Percentiles rank a stretch among this genome's conserved stretches.
Conservation (phyloP, 2,888 invertebrate species). For the Sericinus montela region DNA sequence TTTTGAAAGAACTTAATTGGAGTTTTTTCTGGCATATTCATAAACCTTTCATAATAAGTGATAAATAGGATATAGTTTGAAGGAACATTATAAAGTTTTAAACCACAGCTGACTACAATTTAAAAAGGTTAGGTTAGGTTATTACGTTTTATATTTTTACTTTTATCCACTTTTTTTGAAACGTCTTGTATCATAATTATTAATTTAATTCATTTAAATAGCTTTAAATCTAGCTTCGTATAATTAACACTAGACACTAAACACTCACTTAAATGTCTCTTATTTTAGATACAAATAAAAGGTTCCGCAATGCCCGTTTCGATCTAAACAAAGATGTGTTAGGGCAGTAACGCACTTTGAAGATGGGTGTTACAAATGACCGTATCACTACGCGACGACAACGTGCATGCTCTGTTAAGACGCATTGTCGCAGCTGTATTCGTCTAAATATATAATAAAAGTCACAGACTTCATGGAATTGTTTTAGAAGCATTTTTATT, state of each 20-base stretch:
- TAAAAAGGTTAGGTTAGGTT: too few species aligned
- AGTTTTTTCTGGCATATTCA: too few species aligned
- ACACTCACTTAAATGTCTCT: conserved; percentile 48
- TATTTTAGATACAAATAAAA: conserved; percentile 50
- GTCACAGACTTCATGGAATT: conserved; percentile 19
- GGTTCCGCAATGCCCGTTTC: conserved; percentile 43
- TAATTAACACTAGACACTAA: conserved; percentile 19
- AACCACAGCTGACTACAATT: too few species aligned
- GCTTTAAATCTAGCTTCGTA: conserved; percentile 12
- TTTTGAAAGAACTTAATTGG: too few species aligned
- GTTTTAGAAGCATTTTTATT: background rate
- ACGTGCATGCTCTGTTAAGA: conserved; percentile 29
- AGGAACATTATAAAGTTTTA: too few species aligned
- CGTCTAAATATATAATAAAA: conserved; percentile 36
- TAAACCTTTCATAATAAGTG: too few species aligned
- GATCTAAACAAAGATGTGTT: conserved; percentile 55
- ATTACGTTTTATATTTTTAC: too few species aligned
- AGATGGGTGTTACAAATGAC: conserved; percentile 64
- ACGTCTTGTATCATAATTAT: too few species aligned
- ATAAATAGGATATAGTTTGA: too few species aligned
- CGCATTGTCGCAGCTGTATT: conserved; percentile 59
- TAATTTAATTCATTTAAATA: conserved; percentile 15
- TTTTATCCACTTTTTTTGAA: too few species aligned
- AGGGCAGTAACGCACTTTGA: conserved; percentile 54
- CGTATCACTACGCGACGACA: conserved; percentile 50